Base-by-base conservation (phyloP, 2,888 invertebrate species). In the Drosophila cyrtoloma region DNA sequence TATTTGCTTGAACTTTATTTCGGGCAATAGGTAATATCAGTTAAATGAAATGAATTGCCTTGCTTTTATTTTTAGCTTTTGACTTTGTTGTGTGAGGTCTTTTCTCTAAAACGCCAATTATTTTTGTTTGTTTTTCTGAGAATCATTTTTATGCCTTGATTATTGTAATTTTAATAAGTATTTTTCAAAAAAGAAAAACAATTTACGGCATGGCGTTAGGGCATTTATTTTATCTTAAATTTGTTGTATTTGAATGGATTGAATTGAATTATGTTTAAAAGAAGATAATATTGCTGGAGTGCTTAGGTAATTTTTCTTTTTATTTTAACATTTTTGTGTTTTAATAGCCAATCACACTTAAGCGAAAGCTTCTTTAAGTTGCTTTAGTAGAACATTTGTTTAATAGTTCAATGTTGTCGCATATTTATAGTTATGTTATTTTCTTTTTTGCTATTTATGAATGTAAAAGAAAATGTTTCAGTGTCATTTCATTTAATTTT, bases 41-140 rank as follows among this genome's bases (percentile, higher is more conserved):
- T 61, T 56, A 37, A 56, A 59, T 60, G 16, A 56, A 59, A 50
- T 44, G 12, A 32, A 26, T 61, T 62, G 58, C n/a, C 3, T 60
- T n/a, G 26, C 14, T 14, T 30, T 44, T 32, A 47, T 57, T 33
- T 44, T 35, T 0, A 3, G 33, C 14, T 26, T n/a, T 60, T 47
- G 26, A 26, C 26, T 62, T 19, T n/a, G 33, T n/a, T 37, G 12
- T 9, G 6, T 19, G 9, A 32, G 22, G 22, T 12, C 16, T 47
- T 33, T 61, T 35, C 47, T 35, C 58, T 35, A 70, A 55, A 44
- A 61, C 26, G 37, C 33, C 71, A 77, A 77, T 67, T 59, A 26
- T 57, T 26, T 7, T 19, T n/a, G n/a, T 1, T 28, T 16, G 58
- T 37, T 44, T n/a, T 47, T 35, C 0, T 19, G 26, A 26, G 12